These are phyloP conservation scores for Protobothrops flavoviridis DNA, from an alignment of 2,113 vertebrate genomes.

Conservation along the genomic window DNA sequence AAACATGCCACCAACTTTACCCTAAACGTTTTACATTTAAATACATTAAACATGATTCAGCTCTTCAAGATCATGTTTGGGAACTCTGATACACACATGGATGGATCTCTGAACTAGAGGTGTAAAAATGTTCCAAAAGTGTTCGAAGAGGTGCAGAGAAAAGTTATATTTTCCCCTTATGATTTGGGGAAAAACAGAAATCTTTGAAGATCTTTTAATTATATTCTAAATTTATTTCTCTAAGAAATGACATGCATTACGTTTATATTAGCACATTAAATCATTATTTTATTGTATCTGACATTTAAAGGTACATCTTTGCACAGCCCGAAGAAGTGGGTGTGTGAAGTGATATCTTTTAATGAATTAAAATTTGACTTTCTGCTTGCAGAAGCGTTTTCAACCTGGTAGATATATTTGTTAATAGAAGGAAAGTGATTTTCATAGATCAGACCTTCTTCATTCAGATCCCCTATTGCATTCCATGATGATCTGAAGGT, in stretches of 20 bases:
- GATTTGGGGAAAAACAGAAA: neutral
- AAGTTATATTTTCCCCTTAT: neutral
- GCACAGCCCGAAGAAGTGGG: too few species aligned
- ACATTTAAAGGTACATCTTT: neutral
- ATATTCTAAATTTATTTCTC: neutral
- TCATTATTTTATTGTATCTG: neutral
- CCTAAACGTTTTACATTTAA: neutral
- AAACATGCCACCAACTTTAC: neutral
- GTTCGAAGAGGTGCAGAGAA: neutral
- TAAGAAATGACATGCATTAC: neutral
- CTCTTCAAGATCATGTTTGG: neutral
- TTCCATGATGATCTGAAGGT: neutral
- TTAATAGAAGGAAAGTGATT: neutral
- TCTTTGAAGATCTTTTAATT: neutral
- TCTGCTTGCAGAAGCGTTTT: neutral
- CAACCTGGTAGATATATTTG: too few species aligned
- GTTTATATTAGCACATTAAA: neutral
- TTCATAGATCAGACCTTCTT: neutral
- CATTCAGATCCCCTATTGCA: neutral
- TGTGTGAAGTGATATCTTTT: neutral
- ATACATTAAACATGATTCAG: neutral
- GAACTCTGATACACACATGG: constrained; percentile 4
- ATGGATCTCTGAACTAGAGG: neutral
- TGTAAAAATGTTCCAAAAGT: neutral
- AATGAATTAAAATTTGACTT: neutral